Percentiles rank a stretch among this genome's conserved stretches.
These are phyloP conservation scores for Tachystola acroxantha DNA, from an alignment of 2,888 invertebrate species.

Conservation along the genomic window DNA sequence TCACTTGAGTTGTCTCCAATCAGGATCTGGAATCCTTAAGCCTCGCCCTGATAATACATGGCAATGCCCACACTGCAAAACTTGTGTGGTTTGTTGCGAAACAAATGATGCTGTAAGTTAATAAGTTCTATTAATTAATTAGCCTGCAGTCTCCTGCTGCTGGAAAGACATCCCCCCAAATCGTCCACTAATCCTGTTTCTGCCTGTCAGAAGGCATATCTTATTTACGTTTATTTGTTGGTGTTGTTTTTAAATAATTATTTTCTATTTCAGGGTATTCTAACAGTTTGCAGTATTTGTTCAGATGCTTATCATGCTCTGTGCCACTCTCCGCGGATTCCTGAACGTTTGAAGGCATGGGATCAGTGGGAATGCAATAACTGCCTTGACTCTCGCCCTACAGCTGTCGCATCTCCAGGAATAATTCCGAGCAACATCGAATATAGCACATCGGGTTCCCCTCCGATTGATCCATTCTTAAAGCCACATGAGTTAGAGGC, in stretches of 20 bases:
- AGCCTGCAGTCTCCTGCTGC: too few species aligned
- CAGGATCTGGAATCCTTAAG: slow-evolving; percentile 81
- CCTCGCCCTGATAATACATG: slow-evolving; percentile 83
- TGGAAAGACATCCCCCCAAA: too few species aligned
- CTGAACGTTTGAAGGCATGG: slow-evolving; percentile 75
- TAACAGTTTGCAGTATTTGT: slow-evolving; percentile 90
- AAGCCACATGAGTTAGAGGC: slow-evolving; percentile 69
- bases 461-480: slow-evolving; percentile 56
- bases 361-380: slow-evolving; percentile 86
- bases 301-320: slow-evolving; percentile 90
- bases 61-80: slow-evolving; percentile 95
- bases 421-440: slow-evolving; percentile 47
- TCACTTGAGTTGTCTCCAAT: slow-evolving; percentile 83
- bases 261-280: slow-evolving; percentile 74
- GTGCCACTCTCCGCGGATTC: slow-evolving; percentile 86
- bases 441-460: slow-evolving; percentile 38
- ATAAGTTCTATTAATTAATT: too few species aligned
- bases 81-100: slow-evolving; percentile 89
- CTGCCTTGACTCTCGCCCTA: slow-evolving; percentile 73
- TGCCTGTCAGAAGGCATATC: too few species aligned
- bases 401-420: slow-evolving; percentile 51
- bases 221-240: too few species aligned
- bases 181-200: too few species aligned
- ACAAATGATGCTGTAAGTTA: slow-evolving; percentile 84
- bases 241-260: too few species aligned